A percentile compares a stretch with the other conserved stretches of the same genome.
Conservation (phyloP, 2,113 vertebrate genomes). For the Spermophilus dauricus region DNA sequence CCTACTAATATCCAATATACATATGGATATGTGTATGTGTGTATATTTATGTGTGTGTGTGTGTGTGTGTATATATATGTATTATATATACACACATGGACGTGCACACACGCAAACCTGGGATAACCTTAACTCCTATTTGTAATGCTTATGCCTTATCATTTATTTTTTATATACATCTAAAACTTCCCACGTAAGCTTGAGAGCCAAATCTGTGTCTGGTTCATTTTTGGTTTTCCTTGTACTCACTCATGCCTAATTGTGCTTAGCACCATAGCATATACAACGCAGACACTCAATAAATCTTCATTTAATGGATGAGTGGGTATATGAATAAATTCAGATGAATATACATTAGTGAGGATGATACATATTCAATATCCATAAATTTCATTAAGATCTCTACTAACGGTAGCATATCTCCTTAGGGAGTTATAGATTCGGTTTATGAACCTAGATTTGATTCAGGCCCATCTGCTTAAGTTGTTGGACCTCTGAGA, state of each 20-base stretch:
- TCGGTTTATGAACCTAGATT: slow-evolving; percentile 54
- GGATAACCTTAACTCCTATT: not conserved
- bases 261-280: not conserved
- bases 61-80: too few species aligned
- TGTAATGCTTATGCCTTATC: not conserved
- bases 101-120: too few species aligned
- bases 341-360: not conserved
- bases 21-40: accelerated
- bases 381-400: slow-evolving; percentile 47
- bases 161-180: not conserved
- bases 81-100: too few species aligned
- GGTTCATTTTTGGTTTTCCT: not conserved
- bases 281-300: not conserved
- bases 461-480: slow-evolving; percentile 9
- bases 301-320: slow-evolving; percentile 51
- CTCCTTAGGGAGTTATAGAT: slow-evolving; percentile 18
- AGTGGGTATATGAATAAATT: slow-evolving; percentile 1
- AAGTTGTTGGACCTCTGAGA: not conserved
- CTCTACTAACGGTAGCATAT: not conserved
- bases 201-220: not conserved
- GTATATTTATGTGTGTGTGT: too few species aligned
- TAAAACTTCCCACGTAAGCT: not conserved
- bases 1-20: not conserved
- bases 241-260: not conserved
- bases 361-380: not conserved